Evolutionary conservation across 1,140 invertebrate species (phyloP).

Genomic region (Zaprionus davidi): DNA sequence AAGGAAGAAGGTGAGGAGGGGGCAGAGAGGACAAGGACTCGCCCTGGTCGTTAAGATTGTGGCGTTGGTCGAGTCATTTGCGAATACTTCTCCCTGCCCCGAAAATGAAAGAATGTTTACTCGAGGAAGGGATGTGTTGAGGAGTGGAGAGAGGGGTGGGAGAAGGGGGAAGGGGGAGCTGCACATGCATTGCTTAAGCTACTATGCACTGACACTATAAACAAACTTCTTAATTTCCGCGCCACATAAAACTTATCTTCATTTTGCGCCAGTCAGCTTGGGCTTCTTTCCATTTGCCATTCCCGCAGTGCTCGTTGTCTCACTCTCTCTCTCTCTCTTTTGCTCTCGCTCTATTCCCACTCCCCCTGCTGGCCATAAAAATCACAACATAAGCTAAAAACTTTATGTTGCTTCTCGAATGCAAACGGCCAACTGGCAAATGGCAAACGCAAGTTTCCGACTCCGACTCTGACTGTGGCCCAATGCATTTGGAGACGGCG

Average conservation of each 20-base stretch:
- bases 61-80: constrained; percentile 60
- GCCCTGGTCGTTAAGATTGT: constrained; percentile 52
- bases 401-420: constrained; percentile 69
- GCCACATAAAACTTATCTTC: constrained; percentile 81
- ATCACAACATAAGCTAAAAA: constrained; percentile 82
- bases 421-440: constrained; percentile 77
- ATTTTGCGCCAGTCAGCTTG: constrained; percentile 58
- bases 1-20: background rate
- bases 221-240: constrained; percentile 81
- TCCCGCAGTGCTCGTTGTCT: background rate
- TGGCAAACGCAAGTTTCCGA: constrained; percentile 64
- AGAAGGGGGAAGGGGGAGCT: background rate
- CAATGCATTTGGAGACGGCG: constrained; percentile 62
- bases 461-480: constrained; percentile 43
- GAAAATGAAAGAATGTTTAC: constrained; percentile 1
- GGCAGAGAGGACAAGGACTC: background rate
- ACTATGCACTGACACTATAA: constrained; percentile 51
- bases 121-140: background rate
- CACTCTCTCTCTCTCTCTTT: constrained; percentile 8
- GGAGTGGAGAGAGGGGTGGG: background rate
- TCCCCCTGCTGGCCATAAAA: constrained; percentile 55
- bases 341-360: background rate
- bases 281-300: background rate
- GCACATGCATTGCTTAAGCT: constrained; percentile 55
- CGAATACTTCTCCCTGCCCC: background rate